Evolutionary conservation across 2,888 invertebrate genomes (phyloP).

Genomic region (Aphodius sticticus): DNA sequence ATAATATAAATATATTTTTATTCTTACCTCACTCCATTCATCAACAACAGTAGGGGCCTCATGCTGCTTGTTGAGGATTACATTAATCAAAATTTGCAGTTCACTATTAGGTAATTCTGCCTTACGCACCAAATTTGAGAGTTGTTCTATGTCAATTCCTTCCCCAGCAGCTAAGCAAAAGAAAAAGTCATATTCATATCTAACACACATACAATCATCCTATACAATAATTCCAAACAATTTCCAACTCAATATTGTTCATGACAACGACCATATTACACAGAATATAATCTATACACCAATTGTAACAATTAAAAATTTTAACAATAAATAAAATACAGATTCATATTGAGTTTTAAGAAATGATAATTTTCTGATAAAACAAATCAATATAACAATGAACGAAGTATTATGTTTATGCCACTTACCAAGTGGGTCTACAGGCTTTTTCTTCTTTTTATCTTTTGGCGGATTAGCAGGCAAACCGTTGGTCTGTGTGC

Average conservation of each 20-base stretch:
- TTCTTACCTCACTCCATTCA: slow-evolving; percentile 81
- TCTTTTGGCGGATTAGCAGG: slow-evolving; percentile 51
- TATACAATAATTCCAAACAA: neutral
- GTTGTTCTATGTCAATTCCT: slow-evolving; percentile 73
- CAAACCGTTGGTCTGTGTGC: slow-evolving; percentile 50
- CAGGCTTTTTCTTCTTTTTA: slow-evolving; percentile 69
- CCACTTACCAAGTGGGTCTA: slow-evolving; percentile 64
- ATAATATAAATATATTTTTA: neutral
- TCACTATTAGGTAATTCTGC: slow-evolving; percentile 86
- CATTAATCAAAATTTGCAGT: slow-evolving; percentile 88
- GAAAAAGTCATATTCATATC: slow-evolving; percentile 21
- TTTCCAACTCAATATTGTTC: too few species aligned
- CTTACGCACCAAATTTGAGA: slow-evolving; percentile 73
- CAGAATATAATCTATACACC: too few species aligned
- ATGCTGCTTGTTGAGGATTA: slow-evolving; percentile 88
- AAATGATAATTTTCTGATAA: neutral
- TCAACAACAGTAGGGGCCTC: slow-evolving; percentile 76
- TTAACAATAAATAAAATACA: too few species aligned
- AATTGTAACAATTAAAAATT: too few species aligned
- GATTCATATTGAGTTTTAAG: neutral
- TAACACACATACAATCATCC: slow-evolving; percentile 13
- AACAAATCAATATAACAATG: slow-evolving; percentile 5
- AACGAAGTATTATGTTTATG: slow-evolving; percentile 27
- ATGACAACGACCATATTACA: too few species aligned
- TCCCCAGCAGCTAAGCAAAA: slow-evolving; percentile 68